A percentile compares a stretch with the other conserved stretches of the same genome.
Evolutionary conservation across 2,113 vertebrate genomes (phyloP).

Genomic region (Pteruthius melanotis): DNA sequence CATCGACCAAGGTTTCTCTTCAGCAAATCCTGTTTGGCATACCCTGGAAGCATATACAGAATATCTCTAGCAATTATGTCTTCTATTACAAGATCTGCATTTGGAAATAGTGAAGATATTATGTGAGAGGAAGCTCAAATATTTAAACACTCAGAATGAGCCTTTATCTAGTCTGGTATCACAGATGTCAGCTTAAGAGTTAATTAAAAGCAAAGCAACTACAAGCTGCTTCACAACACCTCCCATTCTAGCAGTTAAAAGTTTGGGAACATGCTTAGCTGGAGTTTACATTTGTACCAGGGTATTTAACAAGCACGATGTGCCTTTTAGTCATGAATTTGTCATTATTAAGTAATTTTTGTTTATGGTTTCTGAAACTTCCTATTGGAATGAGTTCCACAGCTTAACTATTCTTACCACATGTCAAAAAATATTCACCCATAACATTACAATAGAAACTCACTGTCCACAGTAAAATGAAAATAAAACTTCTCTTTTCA

Average conservation of each 20-base stretch:
- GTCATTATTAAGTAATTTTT: background rate
- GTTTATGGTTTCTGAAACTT: background rate
- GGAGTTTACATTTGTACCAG: background rate
- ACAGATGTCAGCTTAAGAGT: background rate
- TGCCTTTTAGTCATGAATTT: background rate
- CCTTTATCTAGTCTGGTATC: background rate
- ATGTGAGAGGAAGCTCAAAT: background rate
- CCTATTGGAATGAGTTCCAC: background rate
- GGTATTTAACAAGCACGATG: background rate
- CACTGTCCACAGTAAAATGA: background rate
- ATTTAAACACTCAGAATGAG: background rate
- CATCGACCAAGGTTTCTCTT: background rate
- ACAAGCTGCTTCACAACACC: background rate
- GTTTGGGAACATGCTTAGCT: background rate
- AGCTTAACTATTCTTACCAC: background rate
- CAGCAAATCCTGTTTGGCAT: background rate
- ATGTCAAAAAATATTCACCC: background rate
- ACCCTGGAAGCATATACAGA: background rate
- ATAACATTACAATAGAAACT: background rate
- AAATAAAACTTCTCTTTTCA: background rate
- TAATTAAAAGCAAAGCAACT: background rate
- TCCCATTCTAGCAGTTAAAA: background rate
- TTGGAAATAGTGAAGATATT: background rate
- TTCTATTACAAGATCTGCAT: background rate
- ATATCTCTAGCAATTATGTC: background rate